Percentiles rank a stretch among this genome's conserved stretches.
Conservation (phyloP, 2,797 vertebrate genomes). For the Garrulus glandarius region DNA sequence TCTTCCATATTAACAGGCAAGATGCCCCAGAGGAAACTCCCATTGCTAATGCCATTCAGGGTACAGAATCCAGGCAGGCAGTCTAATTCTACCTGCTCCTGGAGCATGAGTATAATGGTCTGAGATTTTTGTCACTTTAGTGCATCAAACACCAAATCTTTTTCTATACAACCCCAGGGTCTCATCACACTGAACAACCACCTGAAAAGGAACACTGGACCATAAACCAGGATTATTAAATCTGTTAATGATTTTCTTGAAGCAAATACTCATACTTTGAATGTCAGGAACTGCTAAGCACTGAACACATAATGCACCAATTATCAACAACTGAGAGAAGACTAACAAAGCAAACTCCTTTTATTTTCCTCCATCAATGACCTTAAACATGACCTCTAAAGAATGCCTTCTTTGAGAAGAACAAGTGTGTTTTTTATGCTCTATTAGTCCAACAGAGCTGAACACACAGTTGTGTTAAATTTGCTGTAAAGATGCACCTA, state of each 20-base stretch:
- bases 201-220: not conserved
- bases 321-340: conserved; percentile 29
- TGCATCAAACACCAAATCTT: not conserved
- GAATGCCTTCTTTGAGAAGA: conserved; percentile 59
- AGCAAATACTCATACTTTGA: not conserved
- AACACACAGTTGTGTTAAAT: conserved; percentile 56
- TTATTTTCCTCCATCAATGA: conserved; percentile 7
- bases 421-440: conserved; percentile 60
- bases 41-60: not conserved
- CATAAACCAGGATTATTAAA: not conserved
- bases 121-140: not conserved
- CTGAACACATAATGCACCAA: conserved; percentile 1
- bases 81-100: not conserved
- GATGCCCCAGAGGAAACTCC: not conserved
- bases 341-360: conserved; percentile 39
- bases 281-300: not conserved
- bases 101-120: not conserved
- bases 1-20: not conserved
- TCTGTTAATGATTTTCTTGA: not conserved
- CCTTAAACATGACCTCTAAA: conserved; percentile 46
- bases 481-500: conserved; percentile 51
- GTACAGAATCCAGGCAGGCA: not conserved
- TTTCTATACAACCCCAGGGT: not conserved
- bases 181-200: not conserved
- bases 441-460: conserved; percentile 46